Evolutionary conservation across 1,140 invertebrate genomes (phyloP).

Genomic region (Drosophila orosa): DNA sequence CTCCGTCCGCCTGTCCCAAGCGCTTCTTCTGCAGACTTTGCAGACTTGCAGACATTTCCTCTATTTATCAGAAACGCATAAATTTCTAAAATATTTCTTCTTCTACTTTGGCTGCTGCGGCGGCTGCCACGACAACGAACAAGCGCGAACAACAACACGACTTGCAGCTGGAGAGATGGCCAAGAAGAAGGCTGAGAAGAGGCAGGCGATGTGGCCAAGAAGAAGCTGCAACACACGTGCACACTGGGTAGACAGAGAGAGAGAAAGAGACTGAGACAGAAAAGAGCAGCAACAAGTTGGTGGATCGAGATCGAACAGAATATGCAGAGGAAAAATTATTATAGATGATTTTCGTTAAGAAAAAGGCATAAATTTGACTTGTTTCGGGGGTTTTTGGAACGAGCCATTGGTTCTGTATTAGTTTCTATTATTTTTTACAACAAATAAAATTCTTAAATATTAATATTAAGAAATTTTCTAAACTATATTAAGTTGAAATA

Average conservation of each 20-base stretch:
- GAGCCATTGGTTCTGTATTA: background rate
- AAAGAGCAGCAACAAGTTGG: conserved; percentile 24
- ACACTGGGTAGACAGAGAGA: conserved; percentile 18
- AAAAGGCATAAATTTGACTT: background rate
- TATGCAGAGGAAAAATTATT: conserved; percentile 22
- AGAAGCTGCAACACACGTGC: conserved; percentile 47
- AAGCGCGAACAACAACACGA: conserved; percentile 46
- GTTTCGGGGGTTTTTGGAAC: background rate
- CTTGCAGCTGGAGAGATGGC: conserved; percentile 27
- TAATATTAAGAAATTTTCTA: background rate
- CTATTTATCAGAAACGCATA: conserved; percentile 82
- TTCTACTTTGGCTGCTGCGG: conserved; percentile 31
- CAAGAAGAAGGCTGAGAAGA: conserved; percentile 20
- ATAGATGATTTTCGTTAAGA: background rate
- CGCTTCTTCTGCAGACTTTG: conserved; percentile 10
- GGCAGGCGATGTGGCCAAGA: conserved; percentile 23
- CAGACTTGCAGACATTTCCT: conserved; percentile 69
- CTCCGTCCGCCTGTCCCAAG: conserved; percentile 38
- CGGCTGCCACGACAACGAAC: conserved; percentile 44
- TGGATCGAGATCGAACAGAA: conserved; percentile 19
- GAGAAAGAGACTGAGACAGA: conserved; percentile 1
- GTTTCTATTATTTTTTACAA: too few species aligned
- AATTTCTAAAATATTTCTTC: conserved; percentile 79
- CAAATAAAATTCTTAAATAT: background rate
- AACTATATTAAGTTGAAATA: background rate